These are phyloP conservation scores for Rhinoderma darwinii DNA, from an alignment of 2,113 vertebrate genomes.

Conservation along the genomic window DNA sequence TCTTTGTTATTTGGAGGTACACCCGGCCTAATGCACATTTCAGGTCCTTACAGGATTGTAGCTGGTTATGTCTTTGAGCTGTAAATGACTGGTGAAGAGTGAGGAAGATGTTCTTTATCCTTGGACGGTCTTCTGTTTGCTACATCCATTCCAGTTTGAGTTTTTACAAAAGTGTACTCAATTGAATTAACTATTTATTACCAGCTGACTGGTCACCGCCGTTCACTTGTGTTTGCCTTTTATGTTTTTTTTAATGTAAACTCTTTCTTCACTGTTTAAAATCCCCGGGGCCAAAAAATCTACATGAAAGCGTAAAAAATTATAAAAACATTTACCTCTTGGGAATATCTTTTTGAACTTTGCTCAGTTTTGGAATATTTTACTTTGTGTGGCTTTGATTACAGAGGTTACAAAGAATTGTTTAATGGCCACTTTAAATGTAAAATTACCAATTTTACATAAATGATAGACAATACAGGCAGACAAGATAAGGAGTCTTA, in stretches of 20 bases:
- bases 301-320: slow-evolving; percentile 56
- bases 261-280: slow-evolving; percentile 34
- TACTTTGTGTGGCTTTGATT: background rate
- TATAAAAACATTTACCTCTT: slow-evolving; percentile 38
- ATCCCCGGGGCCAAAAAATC: slow-evolving; percentile 22
- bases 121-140: slow-evolving; percentile 56
- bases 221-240: slow-evolving; percentile 39
- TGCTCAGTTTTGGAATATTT: slow-evolving; percentile 55
- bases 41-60: slow-evolving; percentile 40
- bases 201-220: slow-evolving; percentile 54
- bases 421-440: slow-evolving; percentile 31
- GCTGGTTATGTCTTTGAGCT: slow-evolving; percentile 59
- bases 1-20: slow-evolving; percentile 34
- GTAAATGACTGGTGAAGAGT: background rate
- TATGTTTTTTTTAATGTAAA: slow-evolving; percentile 26
- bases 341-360: slow-evolving; percentile 47
- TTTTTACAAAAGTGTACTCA: slow-evolving; percentile 61
- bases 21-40: slow-evolving; percentile 40
- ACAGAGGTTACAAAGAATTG: slow-evolving; percentile 14
- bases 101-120: slow-evolving; percentile 20
- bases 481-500: background rate
- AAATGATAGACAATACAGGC: background rate
- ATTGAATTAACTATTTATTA: slow-evolving; percentile 61
- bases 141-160: slow-evolving; percentile 59
- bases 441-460: background rate